phyloP scores from a whole-genome alignment of 1,140 invertebrate species.

The Sarcophaga bullata region DNA sequence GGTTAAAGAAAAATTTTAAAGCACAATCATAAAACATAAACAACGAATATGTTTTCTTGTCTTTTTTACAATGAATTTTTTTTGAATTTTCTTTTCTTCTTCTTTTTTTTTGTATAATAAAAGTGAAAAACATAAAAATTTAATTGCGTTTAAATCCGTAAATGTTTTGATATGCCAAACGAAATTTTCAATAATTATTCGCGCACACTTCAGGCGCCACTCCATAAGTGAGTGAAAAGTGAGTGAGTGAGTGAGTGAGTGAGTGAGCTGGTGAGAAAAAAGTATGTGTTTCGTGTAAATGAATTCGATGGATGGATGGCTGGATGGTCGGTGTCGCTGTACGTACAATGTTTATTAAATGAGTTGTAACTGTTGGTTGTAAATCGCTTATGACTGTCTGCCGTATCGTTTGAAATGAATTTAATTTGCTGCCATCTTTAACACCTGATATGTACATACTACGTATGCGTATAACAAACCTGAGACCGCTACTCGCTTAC shows the following conservation, averaged over 20 bases:
- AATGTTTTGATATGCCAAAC: conserved; percentile 1
- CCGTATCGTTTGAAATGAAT: neutral
- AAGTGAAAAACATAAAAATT: neutral
- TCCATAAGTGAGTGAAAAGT: neutral
- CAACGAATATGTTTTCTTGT: neutral
- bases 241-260: neutral
- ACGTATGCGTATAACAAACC: too few relatives aligned
- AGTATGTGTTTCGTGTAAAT: too few relatives aligned
- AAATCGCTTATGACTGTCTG: neutral
- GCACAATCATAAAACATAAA: neutral
- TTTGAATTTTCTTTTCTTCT: too few relatives aligned
- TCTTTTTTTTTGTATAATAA: too few relatives aligned
- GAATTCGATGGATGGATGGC: neutral
- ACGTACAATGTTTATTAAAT: conserved; percentile 3
- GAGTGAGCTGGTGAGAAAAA: too few relatives aligned
- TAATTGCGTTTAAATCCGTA: neutral
- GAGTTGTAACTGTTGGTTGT: neutral
- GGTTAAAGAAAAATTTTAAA: conserved; percentile 20
- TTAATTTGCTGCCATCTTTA: conserved; percentile 14
- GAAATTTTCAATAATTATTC: conserved; percentile 20
- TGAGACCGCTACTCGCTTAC: too few relatives aligned
- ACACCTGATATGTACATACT: conserved; percentile 20
- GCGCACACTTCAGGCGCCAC: neutral
- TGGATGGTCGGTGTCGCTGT: neutral
- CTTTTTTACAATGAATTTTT: neutral